Base-by-base conservation (phyloP, 2,113 vertebrate genomes). In the Hippocampus barbouri region DNA sequence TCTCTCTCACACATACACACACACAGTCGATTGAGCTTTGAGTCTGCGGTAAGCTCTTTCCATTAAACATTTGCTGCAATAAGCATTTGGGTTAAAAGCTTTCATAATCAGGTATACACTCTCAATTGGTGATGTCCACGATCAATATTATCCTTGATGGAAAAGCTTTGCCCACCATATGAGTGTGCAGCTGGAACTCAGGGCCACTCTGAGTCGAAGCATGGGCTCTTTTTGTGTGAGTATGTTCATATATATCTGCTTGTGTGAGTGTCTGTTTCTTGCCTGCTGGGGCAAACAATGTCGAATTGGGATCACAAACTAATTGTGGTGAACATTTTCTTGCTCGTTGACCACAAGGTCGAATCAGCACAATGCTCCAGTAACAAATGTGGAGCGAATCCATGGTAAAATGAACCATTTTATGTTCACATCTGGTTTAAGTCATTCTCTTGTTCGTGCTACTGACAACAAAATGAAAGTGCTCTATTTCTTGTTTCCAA, bases 81-180 rank as follows among this genome's bases (percentile, higher is more conserved):
- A 83, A 82, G 71, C 85, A 86, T 90, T 87, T 86, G 83, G 87
- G 87, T 90, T 88, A 91, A 91, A 90, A 91, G 88, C 88, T 85
- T 89, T 90, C 78, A 85, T 84, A 83, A 89, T 88, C 88, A 45
- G 64, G 64, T 66, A 43, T 23, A n/a, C 62, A 8, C 64, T 82
- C 77, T 81, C 72, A 78, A 85, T 82, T 84, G 70, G 70, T 30
- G 72, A 75, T 77, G 78, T 77, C 60, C 66, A 65, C 61, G 81
- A 88, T 87, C 87, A 79, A 86, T 88, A 83, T 75, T 63, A 76
- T 66, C 77, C 76, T 79, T 78, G 79, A 75, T 0, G 20, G 30
- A 56, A 74, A 43, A 76, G 78, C 66, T 74, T 74, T 79, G 71
- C 45, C 65, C 51, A 53, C 20, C n/a, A 5, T 67, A 49, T 40